Conservation (phyloP, 1,140 invertebrate genomes). For the Trichonephila clavata region DNA sequence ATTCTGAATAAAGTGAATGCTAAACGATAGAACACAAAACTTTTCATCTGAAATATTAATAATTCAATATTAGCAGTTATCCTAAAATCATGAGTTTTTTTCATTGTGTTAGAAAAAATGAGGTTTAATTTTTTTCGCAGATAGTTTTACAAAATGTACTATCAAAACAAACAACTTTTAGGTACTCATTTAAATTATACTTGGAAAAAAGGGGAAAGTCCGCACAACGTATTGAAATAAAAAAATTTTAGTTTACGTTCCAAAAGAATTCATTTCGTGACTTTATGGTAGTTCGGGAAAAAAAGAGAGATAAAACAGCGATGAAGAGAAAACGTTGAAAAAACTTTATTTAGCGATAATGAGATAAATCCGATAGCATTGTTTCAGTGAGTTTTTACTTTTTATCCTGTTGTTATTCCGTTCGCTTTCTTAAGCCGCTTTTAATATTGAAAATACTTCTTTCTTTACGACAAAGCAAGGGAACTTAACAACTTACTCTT, state of each 20-base stretch:
- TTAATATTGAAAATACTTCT: constrained; percentile 29
- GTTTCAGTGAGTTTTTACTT: constrained; percentile 7
- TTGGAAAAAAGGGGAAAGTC: background rate
- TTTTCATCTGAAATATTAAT: background rate
- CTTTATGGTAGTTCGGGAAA: background rate
- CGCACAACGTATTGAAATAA: background rate
- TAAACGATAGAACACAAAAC: too few species aligned
- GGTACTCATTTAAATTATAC: background rate
- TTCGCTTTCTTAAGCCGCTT: constrained; percentile 11
- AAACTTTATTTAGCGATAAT: constrained; percentile 26
- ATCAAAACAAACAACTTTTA: background rate
- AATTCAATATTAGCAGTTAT: background rate
- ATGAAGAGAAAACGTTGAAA: background rate
- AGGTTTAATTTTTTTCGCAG: background rate
- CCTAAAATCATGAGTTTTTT: background rate
- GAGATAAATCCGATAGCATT: constrained; percentile 38
- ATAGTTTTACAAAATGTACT: background rate
- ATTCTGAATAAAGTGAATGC: too few species aligned
- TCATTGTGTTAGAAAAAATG: background rate
- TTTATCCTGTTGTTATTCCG: background rate
- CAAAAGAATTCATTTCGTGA: constrained; percentile 20
- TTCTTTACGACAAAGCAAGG: constrained; percentile 9
- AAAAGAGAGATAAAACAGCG: background rate
- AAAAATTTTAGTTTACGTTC: background rate
- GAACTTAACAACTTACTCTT: constrained; percentile 16